Conservation (phyloP, 2,113 vertebrate genomes). For the Pyrgilauda ruficollis region DNA sequence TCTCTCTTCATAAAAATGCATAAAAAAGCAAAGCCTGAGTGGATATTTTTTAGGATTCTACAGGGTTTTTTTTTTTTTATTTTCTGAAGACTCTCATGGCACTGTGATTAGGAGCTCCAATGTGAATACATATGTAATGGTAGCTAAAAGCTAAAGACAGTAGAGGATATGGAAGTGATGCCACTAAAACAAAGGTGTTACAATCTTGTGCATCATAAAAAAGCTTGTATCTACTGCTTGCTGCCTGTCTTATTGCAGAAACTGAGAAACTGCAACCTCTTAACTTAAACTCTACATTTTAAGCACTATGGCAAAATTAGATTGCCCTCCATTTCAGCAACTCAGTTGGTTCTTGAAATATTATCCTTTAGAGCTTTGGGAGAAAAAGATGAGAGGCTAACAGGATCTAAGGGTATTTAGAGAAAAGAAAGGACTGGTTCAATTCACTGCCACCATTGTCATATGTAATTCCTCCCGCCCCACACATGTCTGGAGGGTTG, state of each 20-base stretch:
- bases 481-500: not conserved
- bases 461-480: fast-evolving
- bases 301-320: not conserved
- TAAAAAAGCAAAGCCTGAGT: not conserved
- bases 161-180: not conserved
- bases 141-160: not conserved
- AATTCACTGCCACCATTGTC: not conserved
- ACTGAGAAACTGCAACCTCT: not conserved
- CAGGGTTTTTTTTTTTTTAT: not conserved
- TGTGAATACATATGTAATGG: not conserved
- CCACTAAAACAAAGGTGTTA: not conserved
- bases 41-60: not conserved
- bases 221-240: not conserved
- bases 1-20: not conserved
- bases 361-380: not conserved
- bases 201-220: not conserved
- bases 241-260: not conserved
- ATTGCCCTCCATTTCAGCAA: not conserved
- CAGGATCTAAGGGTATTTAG: not conserved
- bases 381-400: not conserved
- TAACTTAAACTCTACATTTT: not conserved
- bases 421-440: not conserved
- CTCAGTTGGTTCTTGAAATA: not conserved
- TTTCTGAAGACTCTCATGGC: not conserved
- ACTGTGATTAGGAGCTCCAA: not conserved